Base-by-base conservation (phyloP, 1,140 invertebrate species). In the Bombus affinis region DNA sequence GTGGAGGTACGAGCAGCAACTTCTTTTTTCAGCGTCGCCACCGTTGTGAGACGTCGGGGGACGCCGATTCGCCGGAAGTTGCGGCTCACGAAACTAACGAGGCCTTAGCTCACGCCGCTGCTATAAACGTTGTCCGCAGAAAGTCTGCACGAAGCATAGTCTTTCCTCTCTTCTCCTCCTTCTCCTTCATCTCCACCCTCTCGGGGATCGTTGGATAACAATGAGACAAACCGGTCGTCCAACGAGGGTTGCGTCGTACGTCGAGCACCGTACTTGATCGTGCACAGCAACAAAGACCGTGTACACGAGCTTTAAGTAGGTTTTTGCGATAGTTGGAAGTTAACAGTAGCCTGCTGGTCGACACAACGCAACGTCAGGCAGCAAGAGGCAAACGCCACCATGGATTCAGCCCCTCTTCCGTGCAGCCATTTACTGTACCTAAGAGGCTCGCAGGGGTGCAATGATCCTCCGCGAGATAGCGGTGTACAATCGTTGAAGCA, bases 111-210 rank as follows among this genome's bases (percentile, higher is more conserved):
- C 91, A 89, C 89, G 91, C 85, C 88, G 80, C 86, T 91, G 92
- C 92, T 93, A 93, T 95, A 95, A 95, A 95, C 91, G 93, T 93
- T 94, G 92, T 89, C 85, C 90, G 89, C 92, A 94, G 92, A 89
- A 93, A 62, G 53, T 85, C 76, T 70, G 47, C 22, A 75, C 66
- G 39, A 59, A 25, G 37, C 42, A 77, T 71, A 72, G 80, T 91
- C 90, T 91, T 88, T 92, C 86, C 88, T 42, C 68, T 57, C 71
- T 42, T 85, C 28, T 44, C 15, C 28, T 44, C 9, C 22, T 12
- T 35, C 44, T 35, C 3, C 10, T n/a, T 37, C 13, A 6, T n/a
- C 62, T 42, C 9, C n/a, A 12, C 22, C 32, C 90, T 92, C 91
- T 62, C 83, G 81, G 86, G 89, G 89, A 88, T 88, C 86, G 89